These are phyloP conservation scores for Abrostola triplasia DNA, from an alignment of 2,888 invertebrate species.

Conservation along the genomic window DNA sequence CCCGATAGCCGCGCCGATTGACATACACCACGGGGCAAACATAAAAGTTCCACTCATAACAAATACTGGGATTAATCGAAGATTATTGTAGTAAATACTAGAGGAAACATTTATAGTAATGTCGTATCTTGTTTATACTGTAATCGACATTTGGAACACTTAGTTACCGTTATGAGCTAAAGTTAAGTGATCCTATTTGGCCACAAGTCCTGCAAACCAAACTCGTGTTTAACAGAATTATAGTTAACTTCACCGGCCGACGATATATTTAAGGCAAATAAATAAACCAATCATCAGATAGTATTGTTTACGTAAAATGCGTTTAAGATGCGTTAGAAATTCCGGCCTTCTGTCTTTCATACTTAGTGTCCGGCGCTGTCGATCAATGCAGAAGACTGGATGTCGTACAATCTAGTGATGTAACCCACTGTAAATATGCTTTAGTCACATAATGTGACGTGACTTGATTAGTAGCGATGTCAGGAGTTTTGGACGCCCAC, in stretches of 20 bases:
- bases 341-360: background rate
- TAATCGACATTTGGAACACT: no score
- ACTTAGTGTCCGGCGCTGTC: background rate
- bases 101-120: no score
- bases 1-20: slow-evolving; percentile 45
- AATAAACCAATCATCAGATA: no score
- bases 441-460: background rate
- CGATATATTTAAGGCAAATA: no score
- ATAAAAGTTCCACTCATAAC: background rate
- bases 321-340: background rate
- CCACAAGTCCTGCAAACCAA: no score
- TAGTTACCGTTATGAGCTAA: no score
- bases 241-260: no score
- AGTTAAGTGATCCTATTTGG: no score
- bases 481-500: slow-evolving; percentile 12
- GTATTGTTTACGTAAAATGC: no score
- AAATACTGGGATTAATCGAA: background rate
- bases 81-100: no score
- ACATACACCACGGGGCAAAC: slow-evolving; percentile 27
- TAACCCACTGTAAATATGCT: slow-evolving; percentile 8
- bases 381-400: background rate
- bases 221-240: no score
- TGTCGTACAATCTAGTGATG: slow-evolving; percentile 5
- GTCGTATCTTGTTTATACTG: no score
- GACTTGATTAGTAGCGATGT: slow-evolving; percentile 10